These are phyloP conservation scores for Oscheius sp. DNA, from an alignment of 2,888 invertebrate genomes.

Conservation along the genomic window DNA sequence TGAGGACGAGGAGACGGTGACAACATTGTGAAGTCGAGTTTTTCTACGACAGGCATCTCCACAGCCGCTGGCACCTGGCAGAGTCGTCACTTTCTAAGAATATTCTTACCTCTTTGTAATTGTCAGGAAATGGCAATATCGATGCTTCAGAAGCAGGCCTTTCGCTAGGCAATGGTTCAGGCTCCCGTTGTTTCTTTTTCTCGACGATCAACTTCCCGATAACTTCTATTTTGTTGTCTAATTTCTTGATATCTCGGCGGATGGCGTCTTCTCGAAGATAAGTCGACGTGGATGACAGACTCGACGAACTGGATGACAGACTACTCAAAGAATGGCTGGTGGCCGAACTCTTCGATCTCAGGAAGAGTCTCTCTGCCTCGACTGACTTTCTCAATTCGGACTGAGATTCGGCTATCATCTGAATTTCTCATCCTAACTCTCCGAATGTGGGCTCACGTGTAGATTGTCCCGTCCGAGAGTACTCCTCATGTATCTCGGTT, in stretches of 20 bases:
- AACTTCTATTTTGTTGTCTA: slow-evolving; percentile 22
- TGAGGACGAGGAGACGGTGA: slow-evolving; percentile 10
- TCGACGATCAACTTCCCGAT: slow-evolving; percentile 15
- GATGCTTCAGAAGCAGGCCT: slow-evolving; percentile 5
- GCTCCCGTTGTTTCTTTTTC: not conserved
- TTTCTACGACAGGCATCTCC: not conserved
- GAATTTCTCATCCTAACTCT: not conserved
- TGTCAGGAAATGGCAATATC: slow-evolving; percentile 8
- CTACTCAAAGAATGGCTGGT: not conserved
- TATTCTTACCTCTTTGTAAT: slow-evolving; percentile 12
- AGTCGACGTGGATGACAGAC: not conserved
- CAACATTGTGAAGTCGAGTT: slow-evolving; percentile 14
- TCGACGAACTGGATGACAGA: slow-evolving; percentile 9
- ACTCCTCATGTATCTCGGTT: slow-evolving; percentile 22
- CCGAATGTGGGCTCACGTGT: not conserved
- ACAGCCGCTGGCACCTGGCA: slow-evolving; percentile 3
- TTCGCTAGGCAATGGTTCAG: not conserved
- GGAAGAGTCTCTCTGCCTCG: slow-evolving; percentile 5
- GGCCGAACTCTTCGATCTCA: not conserved
- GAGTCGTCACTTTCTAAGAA: not conserved
- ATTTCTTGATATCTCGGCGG: slow-evolving; percentile 10
- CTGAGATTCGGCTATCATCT: slow-evolving; percentile 20
- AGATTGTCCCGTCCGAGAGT: slow-evolving; percentile 3
- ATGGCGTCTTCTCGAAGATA: slow-evolving; percentile 15
- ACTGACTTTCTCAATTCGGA: not conserved